Conservation (phyloP, 2,113 vertebrate genomes). For the Ictidomys tridecemlineatus region DNA sequence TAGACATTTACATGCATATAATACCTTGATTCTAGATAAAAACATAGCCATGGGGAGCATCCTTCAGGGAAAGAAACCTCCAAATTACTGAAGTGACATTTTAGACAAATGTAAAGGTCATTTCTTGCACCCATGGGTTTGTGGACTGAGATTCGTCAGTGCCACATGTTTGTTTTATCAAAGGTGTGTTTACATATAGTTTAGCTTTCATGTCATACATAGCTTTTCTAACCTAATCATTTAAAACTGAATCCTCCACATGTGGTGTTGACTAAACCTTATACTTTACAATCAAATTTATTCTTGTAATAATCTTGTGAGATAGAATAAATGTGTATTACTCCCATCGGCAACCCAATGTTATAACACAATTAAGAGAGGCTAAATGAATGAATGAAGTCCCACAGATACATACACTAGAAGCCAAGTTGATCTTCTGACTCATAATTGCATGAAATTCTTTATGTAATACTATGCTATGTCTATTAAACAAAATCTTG, state of each 20-base stretch:
- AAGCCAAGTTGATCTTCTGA: background rate
- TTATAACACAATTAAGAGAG: conserved; percentile 13
- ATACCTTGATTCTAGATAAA: background rate
- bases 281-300: conserved; percentile 16
- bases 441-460: conserved; percentile 9
- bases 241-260: background rate
- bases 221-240: conserved; percentile 19
- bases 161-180: conserved; percentile 12
- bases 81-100: conserved; percentile 23
- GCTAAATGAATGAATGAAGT: conserved; percentile 30
- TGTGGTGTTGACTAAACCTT: background rate
- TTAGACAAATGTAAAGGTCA: conserved; percentile 50
- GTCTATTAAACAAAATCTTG: conserved; percentile 47
- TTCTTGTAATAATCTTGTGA: conserved; percentile 17
- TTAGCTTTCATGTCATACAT: background rate
- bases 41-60: background rate
- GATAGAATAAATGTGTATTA: background rate
- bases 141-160: conserved; percentile 30
- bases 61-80: conserved; percentile 10
- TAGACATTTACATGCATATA: background rate
- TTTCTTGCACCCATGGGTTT: conserved; percentile 2
- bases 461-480: background rate
- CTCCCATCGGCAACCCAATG: background rate
- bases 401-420: background rate
- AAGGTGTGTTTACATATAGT: background rate